phyloP scores from a whole-genome alignment of 1,140 invertebrate genomes.

The Atta cephalotes region DNA sequence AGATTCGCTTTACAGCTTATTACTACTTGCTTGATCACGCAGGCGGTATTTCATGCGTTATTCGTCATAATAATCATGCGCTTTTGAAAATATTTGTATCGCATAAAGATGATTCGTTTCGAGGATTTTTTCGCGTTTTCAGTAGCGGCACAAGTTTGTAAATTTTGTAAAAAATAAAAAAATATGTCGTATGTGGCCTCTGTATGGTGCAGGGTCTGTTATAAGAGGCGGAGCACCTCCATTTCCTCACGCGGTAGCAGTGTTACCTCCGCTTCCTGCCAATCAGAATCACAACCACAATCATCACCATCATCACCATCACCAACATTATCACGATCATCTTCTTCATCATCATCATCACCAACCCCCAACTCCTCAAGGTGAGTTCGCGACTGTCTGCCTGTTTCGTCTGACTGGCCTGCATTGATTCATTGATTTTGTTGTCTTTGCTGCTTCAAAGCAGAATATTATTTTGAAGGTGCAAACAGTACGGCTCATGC shows the following conservation, averaged over 20 bases:
- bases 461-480: constrained; percentile 39
- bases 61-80: constrained; percentile 27
- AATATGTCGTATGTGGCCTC: constrained; percentile 78
- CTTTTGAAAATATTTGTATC: background rate
- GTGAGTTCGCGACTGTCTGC: constrained; percentile 81
- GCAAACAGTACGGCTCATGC: constrained; percentile 23
- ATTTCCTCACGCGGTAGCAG: constrained; percentile 89
- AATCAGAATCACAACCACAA: constrained; percentile 83
- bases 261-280: constrained; percentile 88
- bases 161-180: constrained; percentile 49
- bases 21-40: constrained; percentile 35
- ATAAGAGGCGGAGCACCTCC: constrained; percentile 84
- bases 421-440: constrained; percentile 24
- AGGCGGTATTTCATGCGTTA: constrained; percentile 15
- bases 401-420: constrained; percentile 26
- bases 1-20: constrained; percentile 49
- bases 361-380: constrained; percentile 87
- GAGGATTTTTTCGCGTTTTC: background rate
- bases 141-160: constrained; percentile 54
- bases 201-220: constrained; percentile 84
- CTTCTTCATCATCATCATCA: constrained; percentile 80
- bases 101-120: background rate
- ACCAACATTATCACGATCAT: constrained; percentile 82
- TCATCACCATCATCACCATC: constrained; percentile 78
- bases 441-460: background rate